Evolutionary conservation across 2,113 vertebrate species (phyloP).

Genomic region (Psammodynastes pulverulentus): DNA sequence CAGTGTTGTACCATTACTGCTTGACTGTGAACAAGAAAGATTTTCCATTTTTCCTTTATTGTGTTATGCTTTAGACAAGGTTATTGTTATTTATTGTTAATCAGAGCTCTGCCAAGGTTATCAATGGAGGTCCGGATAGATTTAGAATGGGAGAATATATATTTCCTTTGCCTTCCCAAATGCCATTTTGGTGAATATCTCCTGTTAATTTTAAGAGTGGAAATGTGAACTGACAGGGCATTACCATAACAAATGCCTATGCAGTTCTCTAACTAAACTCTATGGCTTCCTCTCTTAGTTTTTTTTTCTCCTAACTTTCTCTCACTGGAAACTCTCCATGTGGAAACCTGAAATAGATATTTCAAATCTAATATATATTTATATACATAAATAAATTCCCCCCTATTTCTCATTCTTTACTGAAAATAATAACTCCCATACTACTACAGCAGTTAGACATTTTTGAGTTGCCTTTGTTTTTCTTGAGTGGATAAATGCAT

Average conservation of each 20-base stretch:
- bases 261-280: background rate
- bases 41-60: background rate
- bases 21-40: constrained; percentile 1
- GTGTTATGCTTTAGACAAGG: constrained; percentile 6
- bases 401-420: background rate
- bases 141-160: background rate
- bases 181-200: background rate
- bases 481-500: background rate
- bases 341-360: background rate
- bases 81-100: background rate
- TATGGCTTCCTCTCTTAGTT: background rate
- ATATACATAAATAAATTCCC: background rate
- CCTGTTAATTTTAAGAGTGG: background rate
- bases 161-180: background rate
- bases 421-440: background rate
- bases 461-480: background rate
- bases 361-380: background rate
- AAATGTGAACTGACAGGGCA: background rate
- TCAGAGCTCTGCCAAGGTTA: background rate
- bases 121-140: background rate
- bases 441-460: background rate
- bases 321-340: too few species aligned
- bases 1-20: background rate
- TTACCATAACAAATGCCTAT: background rate
- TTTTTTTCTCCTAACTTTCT: background rate